Evolutionary conservation across 2,797 vertebrate species (phyloP), one percentile per base, ranked within the genome.

Genomic region (Acomys russatus): DNA sequence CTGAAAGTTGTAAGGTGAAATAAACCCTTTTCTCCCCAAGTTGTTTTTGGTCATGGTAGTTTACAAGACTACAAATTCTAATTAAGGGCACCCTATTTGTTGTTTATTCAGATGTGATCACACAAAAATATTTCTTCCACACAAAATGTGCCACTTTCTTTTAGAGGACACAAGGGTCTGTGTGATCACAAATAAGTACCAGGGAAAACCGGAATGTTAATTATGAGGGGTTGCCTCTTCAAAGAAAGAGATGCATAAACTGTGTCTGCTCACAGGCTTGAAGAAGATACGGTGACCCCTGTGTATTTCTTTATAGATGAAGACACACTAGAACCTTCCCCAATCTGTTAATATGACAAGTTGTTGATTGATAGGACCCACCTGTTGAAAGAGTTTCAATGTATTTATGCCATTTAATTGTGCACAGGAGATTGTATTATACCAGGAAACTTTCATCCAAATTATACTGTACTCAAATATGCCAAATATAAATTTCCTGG

Each of bases 31-130:
- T 20, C 17, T 35, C 11, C 38, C 61, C 59, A 82, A 35, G 20
- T 38, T 25, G 2, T 25, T 38, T 82, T 59, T 82, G 56, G 56
- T 56, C 22, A 15, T 61, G 56, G 33, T 61, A 4, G 25, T 61
- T 82, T 35, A 61, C 25, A 82, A 18, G 12, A 82, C 61, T 61
- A 25, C 1, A 61, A 82, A 22, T 6, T 61, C 22, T 82, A 61
- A 61, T 77, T 77, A 77, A 77, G 44, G 44, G 15, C 28, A 30
- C 14, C 28, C 0, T 51, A 30, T 23, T 92, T 95, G 74, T 30
- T 84, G 71, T 66, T 87, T 87, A 49, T 87, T 92, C 35, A 38
- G 9, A 84, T n/a, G 56, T 90, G 71, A 51, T 63, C 90, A 30
- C 25, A 14, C 33, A 85, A 59, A 80, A 92, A 85, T 14, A 8